These are phyloP conservation scores for Eidolon helvum DNA, from an alignment of 2,113 vertebrate species.

Conservation along the genomic window DNA sequence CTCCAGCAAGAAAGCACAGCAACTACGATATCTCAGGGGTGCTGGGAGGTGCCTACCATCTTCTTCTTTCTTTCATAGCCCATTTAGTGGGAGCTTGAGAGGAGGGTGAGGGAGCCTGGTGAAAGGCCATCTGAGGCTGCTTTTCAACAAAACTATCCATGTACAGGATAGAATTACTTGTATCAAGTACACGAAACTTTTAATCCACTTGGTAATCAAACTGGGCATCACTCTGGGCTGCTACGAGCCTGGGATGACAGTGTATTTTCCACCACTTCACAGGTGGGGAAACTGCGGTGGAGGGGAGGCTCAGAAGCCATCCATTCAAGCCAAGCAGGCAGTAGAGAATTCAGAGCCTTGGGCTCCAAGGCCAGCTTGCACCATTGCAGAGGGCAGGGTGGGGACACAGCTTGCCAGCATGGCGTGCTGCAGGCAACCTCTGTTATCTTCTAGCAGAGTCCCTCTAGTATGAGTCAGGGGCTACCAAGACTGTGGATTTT, in stretches of 20 bases:
- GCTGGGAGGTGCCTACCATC: neutral
- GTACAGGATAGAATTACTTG: conserved; percentile 57
- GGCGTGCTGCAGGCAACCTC: neutral
- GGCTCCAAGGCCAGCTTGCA: neutral
- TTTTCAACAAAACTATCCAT: conserved; percentile 13
- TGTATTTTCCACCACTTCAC: neutral
- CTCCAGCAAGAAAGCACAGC: neutral
- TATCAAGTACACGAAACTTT: conserved; percentile 53
- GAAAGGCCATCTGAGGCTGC: conserved; percentile 35
- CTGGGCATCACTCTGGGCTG: conserved; percentile 23
- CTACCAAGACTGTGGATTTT: neutral
- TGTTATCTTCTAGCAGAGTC: neutral
- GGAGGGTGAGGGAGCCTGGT: neutral
- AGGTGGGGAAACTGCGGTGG: conserved; percentile 49
- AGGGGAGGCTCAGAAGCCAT: neutral
- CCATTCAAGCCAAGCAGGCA: neutral
- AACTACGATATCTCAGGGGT: neutral
- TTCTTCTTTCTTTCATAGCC: neutral
- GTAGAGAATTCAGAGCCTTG: neutral
- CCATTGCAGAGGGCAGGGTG: neutral
- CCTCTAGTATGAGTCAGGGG: neutral
- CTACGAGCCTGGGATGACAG: neutral
- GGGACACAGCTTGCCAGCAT: neutral
- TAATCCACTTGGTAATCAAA: conserved; percentile 72
- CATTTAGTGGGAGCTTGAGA: neutral